phyloP scores from a whole-genome alignment of 2,113 vertebrate genomes.

The Carassius carassius region DNA sequence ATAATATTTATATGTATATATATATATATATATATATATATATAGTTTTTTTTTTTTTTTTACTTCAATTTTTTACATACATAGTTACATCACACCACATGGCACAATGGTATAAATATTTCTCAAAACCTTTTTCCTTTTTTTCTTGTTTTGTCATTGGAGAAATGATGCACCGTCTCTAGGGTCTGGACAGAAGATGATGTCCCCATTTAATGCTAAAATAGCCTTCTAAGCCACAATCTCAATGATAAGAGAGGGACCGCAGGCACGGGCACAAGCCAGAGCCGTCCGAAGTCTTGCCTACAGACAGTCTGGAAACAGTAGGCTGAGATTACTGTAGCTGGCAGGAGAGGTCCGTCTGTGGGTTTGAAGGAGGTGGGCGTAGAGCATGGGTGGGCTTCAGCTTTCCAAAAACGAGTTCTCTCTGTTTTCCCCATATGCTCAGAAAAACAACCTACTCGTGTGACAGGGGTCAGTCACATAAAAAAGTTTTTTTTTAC shows the following conservation, averaged over 20 bases:
- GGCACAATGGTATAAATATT: background rate
- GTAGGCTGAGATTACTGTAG: conserved; percentile 8
- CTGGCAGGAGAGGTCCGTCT: background rate
- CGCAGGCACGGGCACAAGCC: background rate
- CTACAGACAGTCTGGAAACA: background rate
- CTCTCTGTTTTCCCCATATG: conserved; percentile 2
- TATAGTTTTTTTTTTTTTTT: no score
- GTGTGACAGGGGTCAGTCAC: background rate
- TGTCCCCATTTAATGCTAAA: conserved; percentile 67
- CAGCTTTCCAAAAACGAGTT: background rate
- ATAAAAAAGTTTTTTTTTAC: background rate
- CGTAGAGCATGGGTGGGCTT: background rate
- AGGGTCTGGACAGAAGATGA: conserved; percentile 43
- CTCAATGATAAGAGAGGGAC: conserved; percentile 21
- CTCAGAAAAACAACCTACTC: conserved; percentile 12
- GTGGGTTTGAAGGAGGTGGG: background rate
- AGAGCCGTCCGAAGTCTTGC: conserved; percentile 3
- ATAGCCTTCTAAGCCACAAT: conserved; percentile 54
- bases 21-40: no score
- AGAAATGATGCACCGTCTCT: conserved; percentile 46
- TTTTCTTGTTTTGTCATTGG: no score
- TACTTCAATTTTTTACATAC: no score
- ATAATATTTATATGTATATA: background rate
- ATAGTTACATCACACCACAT: background rate
- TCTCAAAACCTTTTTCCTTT: background rate